Conservation (phyloP, 1,140 invertebrate species). For the Ceratosolen fusciceps region DNA sequence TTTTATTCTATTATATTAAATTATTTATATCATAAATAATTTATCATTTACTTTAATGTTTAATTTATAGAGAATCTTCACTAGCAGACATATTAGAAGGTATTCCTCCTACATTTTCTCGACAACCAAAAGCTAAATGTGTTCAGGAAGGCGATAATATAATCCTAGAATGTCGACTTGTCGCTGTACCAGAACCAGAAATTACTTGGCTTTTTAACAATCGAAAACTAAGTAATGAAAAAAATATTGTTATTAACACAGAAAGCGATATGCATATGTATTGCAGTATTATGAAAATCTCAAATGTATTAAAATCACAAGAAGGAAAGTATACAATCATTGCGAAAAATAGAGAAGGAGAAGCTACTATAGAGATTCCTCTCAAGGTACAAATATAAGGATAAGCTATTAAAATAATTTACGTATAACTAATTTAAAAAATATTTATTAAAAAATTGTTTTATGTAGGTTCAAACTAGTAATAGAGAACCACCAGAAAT, state of each 20-base stretch:
- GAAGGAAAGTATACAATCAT: slow-evolving; percentile 91
- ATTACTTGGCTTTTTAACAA: slow-evolving; percentile 87
- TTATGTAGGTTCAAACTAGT: slow-evolving; percentile 75
- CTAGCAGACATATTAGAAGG: slow-evolving; percentile 92
- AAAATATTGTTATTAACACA: slow-evolving; percentile 79
- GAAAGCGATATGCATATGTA: slow-evolving; percentile 94
- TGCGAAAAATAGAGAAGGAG: slow-evolving; percentile 91
- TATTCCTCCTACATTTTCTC: slow-evolving; percentile 92
- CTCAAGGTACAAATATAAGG: slow-evolving; percentile 77
- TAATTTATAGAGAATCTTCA: slow-evolving; percentile 82
- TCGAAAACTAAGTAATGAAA: slow-evolving; percentile 77
- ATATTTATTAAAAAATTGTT: slow-evolving; percentile 11
- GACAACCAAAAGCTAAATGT: slow-evolving; percentile 86
- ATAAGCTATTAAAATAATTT: background rate
- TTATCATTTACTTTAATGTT: background rate
- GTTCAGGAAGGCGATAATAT: slow-evolving; percentile 86
- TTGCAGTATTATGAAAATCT: slow-evolving; percentile 84
- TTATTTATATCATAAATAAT: background rate
- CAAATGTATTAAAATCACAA: slow-evolving; percentile 82
- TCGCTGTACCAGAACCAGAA: slow-evolving; percentile 91
- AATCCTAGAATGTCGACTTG: slow-evolving; percentile 86
- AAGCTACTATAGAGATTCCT: slow-evolving; percentile 85
- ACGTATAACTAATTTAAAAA: background rate
- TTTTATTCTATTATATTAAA: too few species aligned
- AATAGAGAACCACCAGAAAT: slow-evolving; percentile 85